Evolutionary conservation across 2,888 invertebrate species (phyloP), one percentile per base, ranked within the genome.

Genomic region (Adelphocoris suturalis): DNA sequence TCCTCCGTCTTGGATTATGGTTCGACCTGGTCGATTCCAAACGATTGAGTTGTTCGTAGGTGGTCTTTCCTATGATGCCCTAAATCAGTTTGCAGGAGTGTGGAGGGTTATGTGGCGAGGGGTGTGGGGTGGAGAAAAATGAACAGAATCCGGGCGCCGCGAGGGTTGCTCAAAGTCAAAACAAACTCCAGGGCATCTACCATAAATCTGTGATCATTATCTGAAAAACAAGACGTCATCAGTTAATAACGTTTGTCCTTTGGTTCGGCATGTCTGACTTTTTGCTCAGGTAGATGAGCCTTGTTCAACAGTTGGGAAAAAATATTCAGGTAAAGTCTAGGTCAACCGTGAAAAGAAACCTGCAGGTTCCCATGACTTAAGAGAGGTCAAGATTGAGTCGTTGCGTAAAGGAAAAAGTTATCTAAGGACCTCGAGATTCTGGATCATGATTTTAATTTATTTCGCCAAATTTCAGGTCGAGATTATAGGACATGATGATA

Each of bases 151-250:
- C 82, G 82, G 82, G 82, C 82, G 82, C 82, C 82, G 82, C 52
- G 52, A 52, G 27, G 19, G n/a, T 48, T 19, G 52, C 13, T 23
- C 82, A 82, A 82, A 82, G 82, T 82, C 82, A 82, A 82, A 82
- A 82, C 82, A 82, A 82, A 48, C 52, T 82, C 52, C 52, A 13
- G 52, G 48, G 19, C 23, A 16, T 23, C 23, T 9, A 7, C 82
- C 48, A 82, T 82, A 82, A 82, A 82, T 82, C 82, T 82, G 14
- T 19, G 48, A 82, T 82, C 82, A 52, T 82, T 82, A 82, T 82
- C 82, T 47, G 82, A 48, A 27, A 37, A 27, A 68, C 68, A 52
- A 52, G 52, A 82, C 48, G 82, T 82, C 82, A 82, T 82, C 82
- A 48, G 82, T 82, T 82, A 82, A 82, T 82, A 82, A 82, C 82